phyloP scores from a whole-genome alignment of 2,888 invertebrate genomes.

The Campoplex capitator region DNA sequence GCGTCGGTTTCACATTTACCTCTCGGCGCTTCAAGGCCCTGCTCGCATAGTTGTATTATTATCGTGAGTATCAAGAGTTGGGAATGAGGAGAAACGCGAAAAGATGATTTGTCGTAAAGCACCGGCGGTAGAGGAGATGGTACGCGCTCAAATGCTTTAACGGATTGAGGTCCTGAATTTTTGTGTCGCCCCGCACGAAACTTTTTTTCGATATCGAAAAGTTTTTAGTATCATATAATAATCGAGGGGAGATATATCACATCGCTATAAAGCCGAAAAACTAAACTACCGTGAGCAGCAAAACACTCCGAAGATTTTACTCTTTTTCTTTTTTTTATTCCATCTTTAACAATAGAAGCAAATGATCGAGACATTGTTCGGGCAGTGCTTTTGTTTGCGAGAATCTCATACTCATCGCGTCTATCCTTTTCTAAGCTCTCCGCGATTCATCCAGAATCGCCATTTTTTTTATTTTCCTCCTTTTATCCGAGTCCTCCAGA shows the following conservation, averaged over 20 bases:
- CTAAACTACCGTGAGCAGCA: constrained; percentile 50
- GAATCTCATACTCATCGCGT: constrained; percentile 46
- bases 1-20: constrained; percentile 7
- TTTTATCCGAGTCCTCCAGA: constrained; percentile 47
- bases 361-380: constrained; percentile 70
- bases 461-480: constrained; percentile 26
- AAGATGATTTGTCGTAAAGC: constrained; percentile 25
- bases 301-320: constrained; percentile 60
- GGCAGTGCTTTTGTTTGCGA: constrained; percentile 66
- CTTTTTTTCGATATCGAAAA: background rate
- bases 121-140: background rate
- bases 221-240: background rate
- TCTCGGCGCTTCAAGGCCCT: constrained; percentile 5
- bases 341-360: constrained; percentile 64
- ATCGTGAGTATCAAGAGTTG: constrained; percentile 27
- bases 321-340: constrained; percentile 40
- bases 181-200: background rate
- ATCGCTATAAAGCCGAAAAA: constrained; percentile 42
- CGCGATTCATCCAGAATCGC: constrained; percentile 31
- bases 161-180: too few species aligned
- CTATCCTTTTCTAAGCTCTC: constrained; percentile 13
- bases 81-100: constrained; percentile 1
- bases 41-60: background rate
- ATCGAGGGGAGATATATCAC: background rate
- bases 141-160: background rate